Base-by-base conservation (phyloP, 1,140 invertebrate genomes). In the Drosophila azteca region DNA sequence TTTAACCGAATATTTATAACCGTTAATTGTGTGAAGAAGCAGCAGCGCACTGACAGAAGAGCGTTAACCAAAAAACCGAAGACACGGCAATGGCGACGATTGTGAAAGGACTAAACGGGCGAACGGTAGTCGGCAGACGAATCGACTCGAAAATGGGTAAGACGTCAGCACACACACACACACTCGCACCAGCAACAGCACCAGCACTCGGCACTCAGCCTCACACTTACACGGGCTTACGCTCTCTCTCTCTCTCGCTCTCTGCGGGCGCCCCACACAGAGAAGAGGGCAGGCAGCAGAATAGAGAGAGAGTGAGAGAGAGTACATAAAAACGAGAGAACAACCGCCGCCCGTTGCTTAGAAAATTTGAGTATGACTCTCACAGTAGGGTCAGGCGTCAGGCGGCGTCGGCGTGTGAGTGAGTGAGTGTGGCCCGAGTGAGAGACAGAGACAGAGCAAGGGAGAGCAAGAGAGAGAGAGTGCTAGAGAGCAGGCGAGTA, bases 21-120 rank as follows among this genome's bases (percentile, higher is more conserved):
- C 70, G 69, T 62, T 73, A 77, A 77, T 77, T 64, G 64, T 67
- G 26, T 61, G 54, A 69, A 54, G 26, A 43, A 45, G 41, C 44
- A 66, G 57, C n/a, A n/a, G n/a, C n/a, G n/a, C 39, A 31, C 48
- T 35, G 57, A 15, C 48, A 24, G 57, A 48, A 54, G 35, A 63
- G 22, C 29, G 69, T 9, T 13, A 41, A 17, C 29, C 46, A 65
- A 55, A 74, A 70, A 52, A 39, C 68, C 63, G 73, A 77, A 87
- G 70, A 82, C 78, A 87, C 81, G 78, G 79, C 81, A 79, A 82
- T 84, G 82, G 77, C 75, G 82, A 85, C 82, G 82, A 78, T 85
- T 85, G 82, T 63, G 78, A 85, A 87, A 87, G 82, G 82, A 87
- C 82, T 87, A 87, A 84, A 84, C 70, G 54, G 65, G 71, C 66